Evolutionary conservation across 2,888 invertebrate genomes (phyloP), one percentile per base, ranked within the genome.

Genomic region (Clostera curtula): DNA sequence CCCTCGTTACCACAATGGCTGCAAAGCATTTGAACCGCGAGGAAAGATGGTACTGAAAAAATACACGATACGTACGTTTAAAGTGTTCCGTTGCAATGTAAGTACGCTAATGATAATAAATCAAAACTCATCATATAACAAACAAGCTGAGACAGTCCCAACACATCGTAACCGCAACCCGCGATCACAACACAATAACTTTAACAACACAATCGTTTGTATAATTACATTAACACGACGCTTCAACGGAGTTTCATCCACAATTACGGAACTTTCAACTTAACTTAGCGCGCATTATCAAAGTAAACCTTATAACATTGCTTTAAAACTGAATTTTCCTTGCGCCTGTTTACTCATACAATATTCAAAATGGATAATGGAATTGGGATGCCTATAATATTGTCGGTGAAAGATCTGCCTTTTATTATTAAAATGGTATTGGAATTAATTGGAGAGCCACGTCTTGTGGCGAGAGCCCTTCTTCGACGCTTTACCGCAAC

Each of bases 161-260:
- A n/a, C 23, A 4, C 14, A 4, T 23, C 23, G 15, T 23, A 10
- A 15, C 12, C 20, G 20, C 12, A 10, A 10, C 10, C 4, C 8
- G 12, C 16, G 20, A 26, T 29, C 32, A 31, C 23, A 22, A 29
- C 21, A 27, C 25, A 35, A 35, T 33, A 24, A 37, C 35, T 29
- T 18, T 35, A 35, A 37, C 33, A 29, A 40, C 27, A 18, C 24
- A 33, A 31, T 25, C 29, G 29, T 31, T 35, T 33, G 37, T 31
- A 27, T 29, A 29, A 37, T 37, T 35, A 25, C 25, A 29, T 33
- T 32, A 29, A 36, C 25, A 30, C 30, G 21, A 23, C 24, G 24
- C 27, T 18, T 25, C 25, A 23, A 24, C 16, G 19, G 28, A 34
- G 27, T 34, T 34, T 27, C 27, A 20, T 24, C 20, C 29, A 20